Evolutionary conservation across 2,797 vertebrate genomes (phyloP).

Genomic region (Taenioides sp.): DNA sequence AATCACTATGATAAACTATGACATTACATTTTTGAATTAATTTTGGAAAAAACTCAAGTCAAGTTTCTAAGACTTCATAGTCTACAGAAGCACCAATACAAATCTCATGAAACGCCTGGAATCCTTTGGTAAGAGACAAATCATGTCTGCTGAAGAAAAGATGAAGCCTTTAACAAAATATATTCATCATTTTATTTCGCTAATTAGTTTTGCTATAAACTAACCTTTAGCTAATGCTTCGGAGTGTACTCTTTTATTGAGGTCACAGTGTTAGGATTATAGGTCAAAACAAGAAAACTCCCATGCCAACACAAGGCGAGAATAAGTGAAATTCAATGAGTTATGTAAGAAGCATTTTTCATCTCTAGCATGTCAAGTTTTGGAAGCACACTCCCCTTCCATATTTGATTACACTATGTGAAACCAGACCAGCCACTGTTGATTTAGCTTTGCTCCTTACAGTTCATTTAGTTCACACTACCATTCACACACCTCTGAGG

Average conservation of each 20-base stretch:
- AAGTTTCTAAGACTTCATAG: no score
- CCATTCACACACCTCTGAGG: slow-evolving; percentile 9
- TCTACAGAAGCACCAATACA: not conserved
- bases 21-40: no score
- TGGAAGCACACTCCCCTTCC: slow-evolving; percentile 5
- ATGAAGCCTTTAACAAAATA: not conserved
- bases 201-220: not conserved
- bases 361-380: slow-evolving; percentile 38
- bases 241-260: slow-evolving; percentile 18
- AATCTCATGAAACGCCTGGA: not conserved
- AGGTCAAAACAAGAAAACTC: slow-evolving; percentile 16
- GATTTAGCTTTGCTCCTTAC: slow-evolving; percentile 27
- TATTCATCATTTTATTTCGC: not conserved
- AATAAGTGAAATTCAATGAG: slow-evolving; percentile 32
- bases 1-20: not conserved
- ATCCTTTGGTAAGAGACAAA: not conserved
- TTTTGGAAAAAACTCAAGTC: no score
- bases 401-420: slow-evolving; percentile 28
- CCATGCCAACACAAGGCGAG: slow-evolving; percentile 20
- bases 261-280: slow-evolving; percentile 10
- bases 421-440: slow-evolving; percentile 39
- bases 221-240: not conserved
- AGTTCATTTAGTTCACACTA: slow-evolving; percentile 28
- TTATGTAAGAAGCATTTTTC: slow-evolving; percentile 40
- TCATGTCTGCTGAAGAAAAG: not conserved